These are phyloP conservation scores for Chunga burmeisteri DNA, from an alignment of 2,113 vertebrate species.

Conservation along the genomic window DNA sequence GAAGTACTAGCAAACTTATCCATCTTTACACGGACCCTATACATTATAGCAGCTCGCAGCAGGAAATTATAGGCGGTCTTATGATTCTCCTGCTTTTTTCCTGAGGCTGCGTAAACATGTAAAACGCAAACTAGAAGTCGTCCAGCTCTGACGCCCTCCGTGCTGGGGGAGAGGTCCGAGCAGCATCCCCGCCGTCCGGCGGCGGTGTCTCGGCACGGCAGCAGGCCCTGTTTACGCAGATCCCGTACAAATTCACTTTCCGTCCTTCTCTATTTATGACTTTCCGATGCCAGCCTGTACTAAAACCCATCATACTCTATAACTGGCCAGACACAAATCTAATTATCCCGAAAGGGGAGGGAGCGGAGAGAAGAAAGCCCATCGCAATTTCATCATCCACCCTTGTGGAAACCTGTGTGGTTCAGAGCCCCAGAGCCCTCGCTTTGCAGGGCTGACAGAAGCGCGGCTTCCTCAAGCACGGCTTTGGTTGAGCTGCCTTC, in stretches of 20 bases:
- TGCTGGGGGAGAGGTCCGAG: fast-evolving
- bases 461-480: not conserved
- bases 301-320: not conserved
- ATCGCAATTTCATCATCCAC: not conserved
- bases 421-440: not conserved
- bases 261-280: not conserved
- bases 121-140: fast-evolving
- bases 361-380: not conserved
- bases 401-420: not conserved
- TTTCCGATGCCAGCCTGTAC: not conserved
- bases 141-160: not conserved
- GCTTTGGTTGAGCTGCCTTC: not conserved
- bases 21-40: fast-evolving
- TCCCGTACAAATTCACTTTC: not conserved
- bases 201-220: not conserved
- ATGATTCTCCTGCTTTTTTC: not conserved
- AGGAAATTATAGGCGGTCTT: fast-evolving
- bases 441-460: not conserved
- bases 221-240: not conserved
- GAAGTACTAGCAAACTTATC: not conserved
- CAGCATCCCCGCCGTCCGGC: fast-evolving
- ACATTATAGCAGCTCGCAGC: fast-evolving
- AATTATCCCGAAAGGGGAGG: not conserved
- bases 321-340: not conserved
- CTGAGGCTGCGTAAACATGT: not conserved